These are phyloP conservation scores for Sphenopsis melanotis DNA, from an alignment of 2,797 vertebrate genomes.

Conservation along the genomic window DNA sequence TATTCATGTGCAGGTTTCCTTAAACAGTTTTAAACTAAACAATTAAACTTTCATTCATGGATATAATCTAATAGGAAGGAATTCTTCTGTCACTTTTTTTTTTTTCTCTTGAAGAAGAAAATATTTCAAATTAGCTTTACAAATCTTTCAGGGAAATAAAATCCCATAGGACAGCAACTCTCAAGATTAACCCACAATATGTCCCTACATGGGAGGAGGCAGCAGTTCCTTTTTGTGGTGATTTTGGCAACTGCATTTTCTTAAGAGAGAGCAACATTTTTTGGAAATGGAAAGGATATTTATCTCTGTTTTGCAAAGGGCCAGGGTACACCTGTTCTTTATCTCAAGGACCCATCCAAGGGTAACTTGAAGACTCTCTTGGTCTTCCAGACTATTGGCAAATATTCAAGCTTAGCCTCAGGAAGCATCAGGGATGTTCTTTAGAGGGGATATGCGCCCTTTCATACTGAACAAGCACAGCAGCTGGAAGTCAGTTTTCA, in stretches of 20 bases:
- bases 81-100: not conserved
- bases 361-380: not conserved
- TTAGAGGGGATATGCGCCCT: not conserved
- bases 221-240: not conserved
- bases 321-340: slow-evolving; percentile 7
- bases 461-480: not conserved
- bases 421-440: not conserved
- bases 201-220: not conserved
- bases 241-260: not conserved
- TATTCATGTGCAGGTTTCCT: slow-evolving; percentile 56
- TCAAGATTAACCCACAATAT: not conserved
- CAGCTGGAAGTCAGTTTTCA: not conserved
- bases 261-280: not conserved
- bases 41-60: slow-evolving; percentile 60
- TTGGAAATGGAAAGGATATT: slow-evolving; percentile 11
- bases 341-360: slow-evolving; percentile 18
- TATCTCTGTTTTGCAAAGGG: not conserved
- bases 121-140: not conserved
- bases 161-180: not conserved
- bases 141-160: not conserved
- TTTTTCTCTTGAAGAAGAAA: not conserved
- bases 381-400: not conserved
- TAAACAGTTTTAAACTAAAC: slow-evolving; percentile 44
- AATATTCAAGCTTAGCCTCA: not conserved
- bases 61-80: slow-evolving; percentile 1